phyloP scores from a whole-genome alignment of 2,888 invertebrate species.

The Cyrtodaria siliqua region DNA sequence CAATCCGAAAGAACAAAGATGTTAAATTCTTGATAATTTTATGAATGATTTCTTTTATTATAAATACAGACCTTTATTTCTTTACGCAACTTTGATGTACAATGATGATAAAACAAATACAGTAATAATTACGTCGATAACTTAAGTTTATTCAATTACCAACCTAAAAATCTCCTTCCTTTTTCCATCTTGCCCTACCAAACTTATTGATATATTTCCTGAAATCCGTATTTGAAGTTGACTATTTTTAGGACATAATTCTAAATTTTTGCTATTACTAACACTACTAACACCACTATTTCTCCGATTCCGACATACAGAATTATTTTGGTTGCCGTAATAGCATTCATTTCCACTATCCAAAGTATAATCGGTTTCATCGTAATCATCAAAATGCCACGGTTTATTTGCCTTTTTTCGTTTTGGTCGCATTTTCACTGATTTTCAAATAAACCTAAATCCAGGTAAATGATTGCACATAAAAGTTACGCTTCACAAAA shows the following conservation, averaged over 20 bases:
- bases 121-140: too few relatives aligned
- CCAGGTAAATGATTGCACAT: too few relatives aligned
- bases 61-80: too few relatives aligned
- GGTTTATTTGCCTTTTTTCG: conserved; percentile 46
- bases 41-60: too few relatives aligned
- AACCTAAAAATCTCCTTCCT: conserved; percentile 60
- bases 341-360: conserved; percentile 42
- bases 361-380: conserved; percentile 57
- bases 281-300: conserved; percentile 1
- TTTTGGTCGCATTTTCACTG: conserved; percentile 49
- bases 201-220: conserved; percentile 60
- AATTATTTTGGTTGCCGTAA: conserved; percentile 21
- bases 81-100: too few relatives aligned
- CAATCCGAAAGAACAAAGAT: too few relatives aligned
- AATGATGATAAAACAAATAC: too few relatives aligned
- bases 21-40: too few relatives aligned
- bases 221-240: conserved; percentile 56
- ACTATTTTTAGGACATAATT: conserved; percentile 50
- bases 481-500: too few relatives aligned
- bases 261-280: conserved; percentile 13
- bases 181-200: conserved; percentile 55
- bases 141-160: too few relatives aligned
- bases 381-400: conserved; percentile 64
- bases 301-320: conserved; percentile 20
- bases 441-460: too few relatives aligned